phyloP scores from a whole-genome alignment of 1,140 invertebrate genomes.

The Euborellia annulipes region DNA sequence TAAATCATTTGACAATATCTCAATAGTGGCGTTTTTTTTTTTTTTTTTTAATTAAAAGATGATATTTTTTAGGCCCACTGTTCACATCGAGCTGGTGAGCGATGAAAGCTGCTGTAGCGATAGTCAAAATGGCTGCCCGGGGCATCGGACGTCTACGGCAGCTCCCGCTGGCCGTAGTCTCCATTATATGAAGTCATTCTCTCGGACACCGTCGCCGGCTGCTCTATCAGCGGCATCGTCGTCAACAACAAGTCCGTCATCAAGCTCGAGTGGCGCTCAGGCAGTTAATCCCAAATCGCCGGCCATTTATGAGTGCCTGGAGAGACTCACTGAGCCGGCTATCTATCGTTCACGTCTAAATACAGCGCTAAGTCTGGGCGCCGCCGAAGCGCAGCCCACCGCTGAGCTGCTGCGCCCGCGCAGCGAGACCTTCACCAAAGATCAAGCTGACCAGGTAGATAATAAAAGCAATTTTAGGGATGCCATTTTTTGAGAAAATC shows the following conservation, averaged over 20 bases:
- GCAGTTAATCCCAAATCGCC: slow-evolving; percentile 7
- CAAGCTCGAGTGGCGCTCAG: too few species aligned
- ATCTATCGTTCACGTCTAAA: slow-evolving; percentile 26
- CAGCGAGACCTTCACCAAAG: slow-evolving; percentile 16
- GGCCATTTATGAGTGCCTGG: slow-evolving; percentile 29
- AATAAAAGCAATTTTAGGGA: too few species aligned
- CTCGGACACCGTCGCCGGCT: slow-evolving; percentile 27
- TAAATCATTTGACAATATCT: too few species aligned
- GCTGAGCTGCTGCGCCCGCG: slow-evolving; percentile 16
- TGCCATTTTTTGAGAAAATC: too few species aligned
- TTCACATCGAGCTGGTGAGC: slow-evolving; percentile 8
- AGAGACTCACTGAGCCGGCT: slow-evolving; percentile 26
- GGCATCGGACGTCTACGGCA: too few species aligned
- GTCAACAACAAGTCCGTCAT: slow-evolving; percentile 11
- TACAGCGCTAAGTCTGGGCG: slow-evolving; percentile 17
- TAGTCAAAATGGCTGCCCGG: too few species aligned
- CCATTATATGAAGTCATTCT: slow-evolving; percentile 31
- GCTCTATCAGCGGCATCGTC: slow-evolving; percentile 27
- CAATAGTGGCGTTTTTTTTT: too few species aligned
- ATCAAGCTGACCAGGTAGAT: slow-evolving; percentile 14
- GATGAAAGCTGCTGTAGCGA: slow-evolving; percentile 5
- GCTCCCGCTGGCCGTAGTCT: slow-evolving; percentile 10
- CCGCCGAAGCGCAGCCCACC: background rate
- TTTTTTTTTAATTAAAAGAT: too few species aligned
- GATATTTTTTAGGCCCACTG: slow-evolving; percentile 1